phyloP scores from a whole-genome alignment of 2,888 invertebrate genomes.

The Drosophila anceps region DNA sequence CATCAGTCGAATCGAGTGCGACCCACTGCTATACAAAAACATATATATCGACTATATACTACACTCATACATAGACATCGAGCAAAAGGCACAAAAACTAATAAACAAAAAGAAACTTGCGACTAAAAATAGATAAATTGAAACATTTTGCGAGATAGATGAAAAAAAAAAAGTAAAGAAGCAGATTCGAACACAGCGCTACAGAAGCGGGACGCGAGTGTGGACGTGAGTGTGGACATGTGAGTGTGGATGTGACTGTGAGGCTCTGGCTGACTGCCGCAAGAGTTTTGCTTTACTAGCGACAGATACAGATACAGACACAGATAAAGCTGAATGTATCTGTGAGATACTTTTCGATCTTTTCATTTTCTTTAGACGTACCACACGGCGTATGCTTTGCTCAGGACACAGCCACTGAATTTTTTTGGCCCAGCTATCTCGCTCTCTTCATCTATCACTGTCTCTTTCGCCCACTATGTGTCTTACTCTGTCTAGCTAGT shows the following conservation, averaged over 20 bases:
- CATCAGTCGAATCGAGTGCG: constrained; percentile 60
- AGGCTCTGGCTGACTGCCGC: constrained; percentile 28
- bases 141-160: constrained; percentile 77
- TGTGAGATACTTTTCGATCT: constrained; percentile 62
- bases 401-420: constrained; percentile 62
- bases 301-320: constrained; percentile 20
- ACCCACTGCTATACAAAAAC: constrained; percentile 63
- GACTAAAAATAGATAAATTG: constrained; percentile 80
- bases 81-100: constrained; percentile 63
- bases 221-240: constrained; percentile 39
- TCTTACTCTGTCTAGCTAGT: constrained; percentile 58
- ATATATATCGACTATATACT: constrained; percentile 37
- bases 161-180: constrained; percentile 36
- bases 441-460: constrained; percentile 18
- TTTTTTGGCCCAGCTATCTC: constrained; percentile 26
- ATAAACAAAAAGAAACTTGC: constrained; percentile 80
- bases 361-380: constrained; percentile 38
- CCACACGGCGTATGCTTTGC: constrained; percentile 76
- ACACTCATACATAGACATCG: constrained; percentile 23
- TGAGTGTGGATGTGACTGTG: constrained; percentile 42
- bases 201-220: constrained; percentile 58
- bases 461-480: constrained; percentile 14
- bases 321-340: constrained; percentile 32
- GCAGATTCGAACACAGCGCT: constrained; percentile 57
- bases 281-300: constrained; percentile 50